phyloP scores from a whole-genome alignment of 2,113 vertebrate species.

The Ctenodactylus gundi region DNA sequence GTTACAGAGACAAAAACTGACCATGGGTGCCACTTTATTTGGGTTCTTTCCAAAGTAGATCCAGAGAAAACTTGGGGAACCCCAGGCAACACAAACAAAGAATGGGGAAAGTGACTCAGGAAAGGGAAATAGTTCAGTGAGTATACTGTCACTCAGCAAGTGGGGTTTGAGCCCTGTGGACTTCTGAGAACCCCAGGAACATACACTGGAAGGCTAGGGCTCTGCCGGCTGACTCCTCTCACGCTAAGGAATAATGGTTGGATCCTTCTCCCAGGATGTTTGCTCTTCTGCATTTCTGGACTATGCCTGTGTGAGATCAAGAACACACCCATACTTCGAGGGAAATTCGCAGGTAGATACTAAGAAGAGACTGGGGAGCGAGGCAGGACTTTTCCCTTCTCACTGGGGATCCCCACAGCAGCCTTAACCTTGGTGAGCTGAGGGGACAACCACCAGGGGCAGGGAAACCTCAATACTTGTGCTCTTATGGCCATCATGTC shows the following conservation, averaged over 20 bases:
- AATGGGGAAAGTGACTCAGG: neutral
- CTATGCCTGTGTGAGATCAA: neutral
- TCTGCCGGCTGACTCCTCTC: rapidly evolving
- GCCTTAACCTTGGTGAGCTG: neutral
- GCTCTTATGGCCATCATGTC: neutral
- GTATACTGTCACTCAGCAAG: neutral
- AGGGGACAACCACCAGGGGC: neutral
- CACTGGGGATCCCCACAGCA: neutral
- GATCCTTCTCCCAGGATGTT: neutral
- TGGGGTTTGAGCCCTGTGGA: too few species aligned
- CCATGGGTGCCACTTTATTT: neutral
- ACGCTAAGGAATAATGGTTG: rapidly evolving
- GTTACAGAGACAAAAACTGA: neutral
- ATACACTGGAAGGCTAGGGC: neutral
- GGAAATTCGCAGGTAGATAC: neutral
- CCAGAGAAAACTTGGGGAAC: neutral
- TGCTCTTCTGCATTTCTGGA: neutral
- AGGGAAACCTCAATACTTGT: neutral
- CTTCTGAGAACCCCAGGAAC: neutral
- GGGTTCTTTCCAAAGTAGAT: neutral
- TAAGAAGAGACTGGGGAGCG: neutral
- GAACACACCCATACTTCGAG: neutral
- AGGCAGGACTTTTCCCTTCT: neutral
- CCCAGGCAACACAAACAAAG: neutral
- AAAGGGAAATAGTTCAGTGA: neutral